Percentiles rank a stretch among this genome's conserved stretches.
Evolutionary conservation across 1,140 invertebrate genomes (phyloP).

Genomic region (Listronotus bonariensis): DNA sequence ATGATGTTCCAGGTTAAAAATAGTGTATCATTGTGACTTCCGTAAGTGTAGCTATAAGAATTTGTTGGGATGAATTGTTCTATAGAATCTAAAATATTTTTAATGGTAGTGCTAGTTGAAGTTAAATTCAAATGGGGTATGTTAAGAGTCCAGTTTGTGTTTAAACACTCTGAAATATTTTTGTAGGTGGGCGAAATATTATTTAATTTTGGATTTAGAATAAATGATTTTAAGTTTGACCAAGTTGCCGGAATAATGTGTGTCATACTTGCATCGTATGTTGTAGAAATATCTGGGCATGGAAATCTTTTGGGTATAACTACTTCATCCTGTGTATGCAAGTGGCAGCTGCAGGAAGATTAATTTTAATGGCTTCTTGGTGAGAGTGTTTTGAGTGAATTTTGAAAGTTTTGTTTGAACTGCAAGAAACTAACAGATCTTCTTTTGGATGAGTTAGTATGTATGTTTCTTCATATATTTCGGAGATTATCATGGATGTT

Average conservation of each 20-base stretch:
- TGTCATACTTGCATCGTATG: neutral
- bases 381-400: too few relatives aligned
- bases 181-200: constrained; percentile 9
- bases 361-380: too few relatives aligned
- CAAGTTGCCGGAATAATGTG: constrained; percentile 28
- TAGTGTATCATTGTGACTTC: constrained; percentile 16
- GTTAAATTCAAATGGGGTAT: constrained; percentile 30
- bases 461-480: too few relatives aligned
- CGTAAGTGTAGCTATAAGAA: constrained; percentile 19
- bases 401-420: too few relatives aligned
- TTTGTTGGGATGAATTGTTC: neutral
- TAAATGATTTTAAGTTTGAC: constrained; percentile 30
- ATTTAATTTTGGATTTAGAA: constrained; percentile 20
- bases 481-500: too few relatives aligned
- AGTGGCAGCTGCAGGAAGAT: too few relatives aligned
- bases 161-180: constrained; percentile 25
- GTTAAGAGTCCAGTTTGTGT: constrained; percentile 24
- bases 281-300: neutral
- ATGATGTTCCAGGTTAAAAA: constrained; percentile 25
- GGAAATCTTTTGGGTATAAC: constrained; percentile 25
- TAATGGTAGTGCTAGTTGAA: constrained; percentile 10
- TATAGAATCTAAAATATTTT: constrained; percentile 13
- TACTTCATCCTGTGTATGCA: too few relatives aligned
- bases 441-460: too few relatives aligned
- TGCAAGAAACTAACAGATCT: too few relatives aligned